phyloP scores from a whole-genome alignment of 2,797 vertebrate species.

The Malurus leucopterus region DNA sequence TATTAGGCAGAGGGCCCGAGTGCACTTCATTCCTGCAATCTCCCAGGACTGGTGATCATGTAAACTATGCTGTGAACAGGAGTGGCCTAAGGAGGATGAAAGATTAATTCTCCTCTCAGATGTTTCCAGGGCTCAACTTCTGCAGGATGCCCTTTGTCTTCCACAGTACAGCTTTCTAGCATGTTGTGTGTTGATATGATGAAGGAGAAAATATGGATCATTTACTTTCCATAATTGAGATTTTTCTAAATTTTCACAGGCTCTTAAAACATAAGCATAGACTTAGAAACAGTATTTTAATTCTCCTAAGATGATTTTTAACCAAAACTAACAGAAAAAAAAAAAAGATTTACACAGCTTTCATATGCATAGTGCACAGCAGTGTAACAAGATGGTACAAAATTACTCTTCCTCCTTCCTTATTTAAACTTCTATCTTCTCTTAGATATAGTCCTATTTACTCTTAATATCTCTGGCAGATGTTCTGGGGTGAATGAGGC shows the following conservation, averaged over 20 bases:
- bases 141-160: neutral
- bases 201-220: neutral
- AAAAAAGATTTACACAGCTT: neutral
- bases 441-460: conserved; percentile 43
- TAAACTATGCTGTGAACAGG: neutral
- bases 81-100: neutral
- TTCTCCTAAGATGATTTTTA: neutral
- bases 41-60: neutral
- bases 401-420: conserved; percentile 9
- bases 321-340: neutral
- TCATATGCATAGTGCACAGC: neutral
- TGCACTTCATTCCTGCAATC: neutral
- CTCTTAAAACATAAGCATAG: neutral
- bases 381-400: neutral
- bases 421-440: conserved; percentile 45
- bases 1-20: neutral
- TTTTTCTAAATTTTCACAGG: neutral
- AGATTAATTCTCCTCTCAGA: neutral
- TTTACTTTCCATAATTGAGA: neutral
- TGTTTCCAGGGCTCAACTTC: neutral
- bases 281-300: neutral
- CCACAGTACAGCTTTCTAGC: neutral
- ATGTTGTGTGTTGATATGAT: neutral
- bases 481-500: conserved; percentile 66
- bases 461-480: conserved; percentile 61